Evolutionary conservation across 2,113 vertebrate genomes (phyloP).

Genomic region (Microcebus griseorufus): DNA sequence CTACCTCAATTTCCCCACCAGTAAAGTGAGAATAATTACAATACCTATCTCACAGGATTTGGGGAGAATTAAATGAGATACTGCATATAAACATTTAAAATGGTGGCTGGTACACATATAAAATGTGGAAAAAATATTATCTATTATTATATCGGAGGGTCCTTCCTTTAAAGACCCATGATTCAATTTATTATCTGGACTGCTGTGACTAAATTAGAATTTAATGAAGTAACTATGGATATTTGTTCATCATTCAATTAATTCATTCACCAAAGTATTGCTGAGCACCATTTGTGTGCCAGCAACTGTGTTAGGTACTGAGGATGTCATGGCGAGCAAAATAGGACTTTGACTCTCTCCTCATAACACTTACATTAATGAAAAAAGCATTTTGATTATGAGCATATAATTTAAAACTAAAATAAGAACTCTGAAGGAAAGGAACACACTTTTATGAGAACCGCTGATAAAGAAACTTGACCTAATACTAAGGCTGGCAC

Average conservation of each 20-base stretch:
- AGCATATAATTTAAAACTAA: conserved; percentile 21
- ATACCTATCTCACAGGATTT: neutral
- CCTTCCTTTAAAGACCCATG: neutral
- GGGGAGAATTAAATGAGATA: neutral
- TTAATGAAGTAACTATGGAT: neutral
- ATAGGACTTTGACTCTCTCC: neutral
- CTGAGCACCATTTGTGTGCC: neutral
- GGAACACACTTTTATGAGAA: neutral
- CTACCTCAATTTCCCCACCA: neutral
- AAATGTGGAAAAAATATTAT: neutral
- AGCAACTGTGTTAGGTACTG: neutral
- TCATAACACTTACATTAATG: neutral
- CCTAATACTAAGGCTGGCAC: neutral
- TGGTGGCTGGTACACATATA: neutral
- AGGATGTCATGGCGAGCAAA: neutral
- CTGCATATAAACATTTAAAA: conserved; percentile 18
- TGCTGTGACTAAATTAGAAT: neutral
- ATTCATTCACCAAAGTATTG: conserved; percentile 30
- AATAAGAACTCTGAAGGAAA: conserved; percentile 18
- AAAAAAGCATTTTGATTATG: neutral
- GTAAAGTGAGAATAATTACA: neutral
- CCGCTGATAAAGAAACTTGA: neutral
- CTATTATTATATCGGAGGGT: neutral
- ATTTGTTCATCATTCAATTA: conserved; percentile 14
- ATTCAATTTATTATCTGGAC: neutral